Evolutionary conservation across 2,888 invertebrate species (phyloP).

Genomic region (Norana najaformis): DNA sequence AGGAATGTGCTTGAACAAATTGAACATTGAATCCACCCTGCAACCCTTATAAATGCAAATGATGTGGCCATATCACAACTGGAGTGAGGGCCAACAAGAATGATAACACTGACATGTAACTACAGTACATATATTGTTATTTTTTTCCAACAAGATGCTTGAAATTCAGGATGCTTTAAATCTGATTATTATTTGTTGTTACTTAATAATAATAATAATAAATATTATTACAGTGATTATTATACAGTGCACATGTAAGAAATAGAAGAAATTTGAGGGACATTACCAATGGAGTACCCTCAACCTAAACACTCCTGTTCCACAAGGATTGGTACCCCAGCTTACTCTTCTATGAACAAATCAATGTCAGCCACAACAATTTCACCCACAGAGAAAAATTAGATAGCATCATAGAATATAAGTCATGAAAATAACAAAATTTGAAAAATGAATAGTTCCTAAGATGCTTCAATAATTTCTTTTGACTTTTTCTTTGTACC

Average conservation of each 20-base stretch:
- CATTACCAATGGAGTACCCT: background rate
- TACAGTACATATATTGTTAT: too few species aligned
- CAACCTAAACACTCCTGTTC: background rate
- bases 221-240: background rate
- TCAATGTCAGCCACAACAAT: background rate
- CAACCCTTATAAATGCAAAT: too few species aligned
- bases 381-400: background rate
- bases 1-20: too few species aligned
- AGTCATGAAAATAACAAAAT: background rate
- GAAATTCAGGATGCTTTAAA: background rate
- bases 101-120: too few species aligned
- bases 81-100: too few species aligned
- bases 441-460: slow-evolving; percentile 14
- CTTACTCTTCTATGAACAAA: background rate
- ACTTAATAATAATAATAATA: background rate
- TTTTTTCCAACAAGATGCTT: background rate
- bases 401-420: background rate
- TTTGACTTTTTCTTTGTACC: background rate
- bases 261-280: background rate
- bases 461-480: background rate
- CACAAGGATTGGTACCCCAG: background rate
- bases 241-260: background rate
- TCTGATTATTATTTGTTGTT: background rate
- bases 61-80: too few species aligned
- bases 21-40: too few species aligned